These are phyloP conservation scores for Athetis lepigone DNA, from an alignment of 2,888 invertebrate species.

Conservation along the genomic window DNA sequence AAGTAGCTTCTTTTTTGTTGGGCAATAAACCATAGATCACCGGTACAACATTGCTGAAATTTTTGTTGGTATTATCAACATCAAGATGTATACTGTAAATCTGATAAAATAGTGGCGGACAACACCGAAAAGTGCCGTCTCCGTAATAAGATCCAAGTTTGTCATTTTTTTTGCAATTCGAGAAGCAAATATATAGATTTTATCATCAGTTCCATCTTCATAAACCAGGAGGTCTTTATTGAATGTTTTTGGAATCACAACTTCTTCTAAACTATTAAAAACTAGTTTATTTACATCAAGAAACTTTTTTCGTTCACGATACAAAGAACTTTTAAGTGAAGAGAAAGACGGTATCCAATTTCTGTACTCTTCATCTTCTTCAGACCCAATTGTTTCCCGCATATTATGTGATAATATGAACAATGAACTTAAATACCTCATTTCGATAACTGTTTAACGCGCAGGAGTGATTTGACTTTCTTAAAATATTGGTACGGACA, in stretches of 20 bases:
- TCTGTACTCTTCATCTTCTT: slow-evolving; percentile 8
- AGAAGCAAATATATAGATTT: not conserved
- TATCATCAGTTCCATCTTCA: not conserved
- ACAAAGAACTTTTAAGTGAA: slow-evolving; percentile 7
- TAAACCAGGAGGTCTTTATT: slow-evolving; percentile 2
- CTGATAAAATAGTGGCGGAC: slow-evolving; percentile 11
- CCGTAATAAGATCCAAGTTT: slow-evolving; percentile 13
- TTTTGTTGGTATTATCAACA: slow-evolving; percentile 8
- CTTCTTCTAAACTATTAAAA: slow-evolving; percentile 11
- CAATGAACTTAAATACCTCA: no score
- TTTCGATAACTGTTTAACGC: no score
- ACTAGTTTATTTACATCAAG: slow-evolving; percentile 2
- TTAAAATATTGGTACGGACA: slow-evolving; percentile 1
- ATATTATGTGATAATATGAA: not conserved
- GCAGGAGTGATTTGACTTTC: no score
- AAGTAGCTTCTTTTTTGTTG: slow-evolving; percentile 5
- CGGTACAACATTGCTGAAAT: slow-evolving; percentile 9
- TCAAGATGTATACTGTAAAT: slow-evolving; percentile 11
- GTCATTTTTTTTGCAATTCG: slow-evolving; percentile 2
- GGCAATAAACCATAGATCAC: slow-evolving; percentile 9
- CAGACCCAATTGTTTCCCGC: slow-evolving; percentile 3
- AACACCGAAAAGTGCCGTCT: slow-evolving; percentile 11
- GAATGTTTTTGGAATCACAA: not conserved
- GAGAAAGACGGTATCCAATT: slow-evolving; percentile 4
- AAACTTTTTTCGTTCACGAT: slow-evolving; percentile 4